Percentiles rank a stretch among this genome's conserved stretches.
These are phyloP conservation scores for Piaya cayana DNA, from an alignment of 2,113 vertebrate species.

Conservation along the genomic window DNA sequence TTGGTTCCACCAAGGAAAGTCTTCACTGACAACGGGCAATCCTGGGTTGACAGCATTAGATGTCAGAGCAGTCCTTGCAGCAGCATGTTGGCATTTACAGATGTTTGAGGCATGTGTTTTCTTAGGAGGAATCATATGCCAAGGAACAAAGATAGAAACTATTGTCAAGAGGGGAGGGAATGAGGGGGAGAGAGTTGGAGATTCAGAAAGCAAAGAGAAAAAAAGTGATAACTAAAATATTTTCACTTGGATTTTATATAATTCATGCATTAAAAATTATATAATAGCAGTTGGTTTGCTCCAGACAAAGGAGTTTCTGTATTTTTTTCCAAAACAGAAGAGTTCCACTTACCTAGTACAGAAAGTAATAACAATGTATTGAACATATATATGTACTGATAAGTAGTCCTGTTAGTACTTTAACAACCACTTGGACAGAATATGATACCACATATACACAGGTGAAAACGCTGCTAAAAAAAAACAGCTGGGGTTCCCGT, in stretches of 20 bases:
- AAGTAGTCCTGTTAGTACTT: neutral
- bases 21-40: neutral
- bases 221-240: slow-evolving; percentile 17
- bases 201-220: neutral
- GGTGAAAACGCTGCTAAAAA: neutral
- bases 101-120: neutral
- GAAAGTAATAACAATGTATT: neutral
- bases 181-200: slow-evolving; percentile 4
- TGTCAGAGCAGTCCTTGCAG: neutral
- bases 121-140: neutral
- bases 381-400: neutral
- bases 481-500: neutral
- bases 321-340: neutral
- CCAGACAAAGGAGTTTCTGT: neutral
- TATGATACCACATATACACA: neutral
- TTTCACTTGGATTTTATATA: neutral
- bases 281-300: neutral
- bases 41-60: neutral
- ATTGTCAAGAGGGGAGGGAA: neutral
- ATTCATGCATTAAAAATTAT: neutral
- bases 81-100: neutral
- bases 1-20: neutral
- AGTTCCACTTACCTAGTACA: neutral
- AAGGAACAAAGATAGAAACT: neutral
- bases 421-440: neutral